Evolutionary conservation across 2,797 vertebrate species (phyloP), one percentile per base, ranked within the genome.

Genomic region (Anolis apletophallus): DNA sequence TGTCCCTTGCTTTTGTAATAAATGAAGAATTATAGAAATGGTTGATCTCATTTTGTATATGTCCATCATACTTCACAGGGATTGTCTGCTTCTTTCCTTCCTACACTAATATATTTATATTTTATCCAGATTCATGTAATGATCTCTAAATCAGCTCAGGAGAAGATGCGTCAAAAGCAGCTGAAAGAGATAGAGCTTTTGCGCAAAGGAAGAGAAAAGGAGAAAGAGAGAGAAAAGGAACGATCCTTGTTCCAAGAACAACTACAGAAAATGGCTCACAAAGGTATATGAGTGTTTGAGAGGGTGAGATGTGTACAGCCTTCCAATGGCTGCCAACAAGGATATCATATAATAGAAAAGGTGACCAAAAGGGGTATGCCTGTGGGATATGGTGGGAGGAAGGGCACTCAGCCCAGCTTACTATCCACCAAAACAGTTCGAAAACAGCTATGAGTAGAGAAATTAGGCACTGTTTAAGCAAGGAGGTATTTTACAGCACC

Each of bases 121-220:
- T 92, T 4, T 59, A 61, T 67, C 50, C 90, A 96, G 96, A 26
- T 95, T 61, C 71, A n/a, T 19, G 83, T 95, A 85, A 84, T 82
- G 19, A 93, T 97, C 75, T 93, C 94, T 29, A 94, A 88, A 77
- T 93, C 95, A 21, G 92, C 93, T 50, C 93, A 93, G 81, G 93
- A 95, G 89, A 96, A 95, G 89, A 84, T 96, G 90, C 67, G 88
- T 0, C 34, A 81, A 76, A 93, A 93, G 80, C 77, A 90, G 71
- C 75, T 86, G 86, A 93, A 71, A 79, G 88, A 91, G 68, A 8
- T 83, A 55, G 94, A 96, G 36, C 12, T 81, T 59, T 61, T 92
- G 1, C 1, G 0, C 0, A 87, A 5, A 7, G 4, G 57, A 85
- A 89, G 32, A 11, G 77, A 57, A 67, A 88, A 82, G 78, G 91